Conservation (phyloP, 2,888 invertebrate genomes). For the Notodonta ziczac region DNA sequence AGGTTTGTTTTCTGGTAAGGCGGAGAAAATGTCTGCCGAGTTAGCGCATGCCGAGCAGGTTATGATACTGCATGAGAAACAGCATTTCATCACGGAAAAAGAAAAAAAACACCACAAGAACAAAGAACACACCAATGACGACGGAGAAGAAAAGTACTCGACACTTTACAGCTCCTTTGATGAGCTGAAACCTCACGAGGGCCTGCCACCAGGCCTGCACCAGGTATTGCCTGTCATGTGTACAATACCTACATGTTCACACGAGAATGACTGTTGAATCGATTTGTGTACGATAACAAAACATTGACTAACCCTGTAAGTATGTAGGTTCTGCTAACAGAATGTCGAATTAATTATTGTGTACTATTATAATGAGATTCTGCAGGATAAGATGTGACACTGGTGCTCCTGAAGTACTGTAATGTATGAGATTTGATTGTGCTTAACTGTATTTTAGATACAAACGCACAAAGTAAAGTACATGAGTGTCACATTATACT, state of each 20-base stretch:
- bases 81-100: conserved; percentile 72
- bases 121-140: conserved; percentile 48
- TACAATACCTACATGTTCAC: conserved; percentile 35
- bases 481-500: too few relatives aligned
- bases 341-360: conserved; percentile 28
- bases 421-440: too few relatives aligned
- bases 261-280: conserved; percentile 38
- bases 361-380: background rate
- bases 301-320: conserved; percentile 41
- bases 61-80: conserved; percentile 81
- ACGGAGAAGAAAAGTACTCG: conserved; percentile 67
- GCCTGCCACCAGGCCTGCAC: conserved; percentile 67
- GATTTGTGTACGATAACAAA: conserved; percentile 30
- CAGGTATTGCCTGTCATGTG: conserved; percentile 69
- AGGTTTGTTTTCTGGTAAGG: conserved; percentile 82
- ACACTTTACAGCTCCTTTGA: conserved; percentile 77
- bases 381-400: background rate
- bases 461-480: too few relatives aligned
- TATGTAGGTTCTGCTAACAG: conserved; percentile 33
- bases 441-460: too few relatives aligned
- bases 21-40: conserved; percentile 80
- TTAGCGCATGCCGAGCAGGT: conserved; percentile 82
- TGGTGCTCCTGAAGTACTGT: too few relatives aligned
- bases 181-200: conserved; percentile 71
- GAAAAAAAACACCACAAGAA: conserved; percentile 60